A percentile compares a stretch with the other conserved stretches of the same genome.
These are phyloP conservation scores for Tachypleus tridentatus DNA, from an alignment of 1,140 invertebrate genomes.

Conservation along the genomic window DNA sequence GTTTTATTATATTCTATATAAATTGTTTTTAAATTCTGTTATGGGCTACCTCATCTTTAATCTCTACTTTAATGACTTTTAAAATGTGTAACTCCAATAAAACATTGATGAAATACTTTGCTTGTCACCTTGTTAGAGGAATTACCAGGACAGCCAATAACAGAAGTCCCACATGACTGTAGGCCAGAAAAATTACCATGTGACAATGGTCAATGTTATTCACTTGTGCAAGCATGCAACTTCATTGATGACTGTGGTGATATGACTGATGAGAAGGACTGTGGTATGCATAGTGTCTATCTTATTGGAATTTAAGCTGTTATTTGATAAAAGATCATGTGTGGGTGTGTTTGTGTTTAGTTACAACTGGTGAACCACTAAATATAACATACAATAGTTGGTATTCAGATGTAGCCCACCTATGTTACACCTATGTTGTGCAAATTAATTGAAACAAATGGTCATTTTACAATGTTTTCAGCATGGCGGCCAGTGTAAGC, in stretches of 20 bases:
- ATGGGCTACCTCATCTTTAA: not conserved
- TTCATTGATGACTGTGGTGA: slow-evolving; percentile 83
- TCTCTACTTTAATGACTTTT: slow-evolving; percentile 4
- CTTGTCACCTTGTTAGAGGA: not conserved
- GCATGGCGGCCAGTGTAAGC: too few relatives aligned
- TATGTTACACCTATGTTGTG: too few relatives aligned
- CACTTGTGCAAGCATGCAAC: slow-evolving; percentile 69
- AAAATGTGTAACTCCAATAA: slow-evolving; percentile 8
- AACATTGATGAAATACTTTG: slow-evolving; percentile 13
- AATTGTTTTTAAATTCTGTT: not conserved
- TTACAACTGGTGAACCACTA: slow-evolving; percentile 3
- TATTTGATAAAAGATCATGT: not conserved
- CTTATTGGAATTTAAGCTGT: slow-evolving; percentile 1
- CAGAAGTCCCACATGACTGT: slow-evolving; percentile 6
- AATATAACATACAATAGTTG: not conserved
- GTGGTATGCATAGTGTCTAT: slow-evolving; percentile 18
- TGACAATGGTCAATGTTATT: slow-evolving; percentile 55
- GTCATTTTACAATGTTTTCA: too few relatives aligned
- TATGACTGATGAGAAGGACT: slow-evolving; percentile 78
- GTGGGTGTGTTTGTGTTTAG: not conserved
- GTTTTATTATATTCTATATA: not conserved
- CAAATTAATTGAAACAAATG: too few relatives aligned
- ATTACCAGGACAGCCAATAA: slow-evolving; percentile 11
- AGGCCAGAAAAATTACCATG: slow-evolving; percentile 11
- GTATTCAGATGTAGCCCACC: too few relatives aligned